Evolutionary conservation across 1,140 invertebrate genomes (phyloP), one percentile per base, ranked within the genome.

Genomic region (Yoshiicerus persimilis): DNA sequence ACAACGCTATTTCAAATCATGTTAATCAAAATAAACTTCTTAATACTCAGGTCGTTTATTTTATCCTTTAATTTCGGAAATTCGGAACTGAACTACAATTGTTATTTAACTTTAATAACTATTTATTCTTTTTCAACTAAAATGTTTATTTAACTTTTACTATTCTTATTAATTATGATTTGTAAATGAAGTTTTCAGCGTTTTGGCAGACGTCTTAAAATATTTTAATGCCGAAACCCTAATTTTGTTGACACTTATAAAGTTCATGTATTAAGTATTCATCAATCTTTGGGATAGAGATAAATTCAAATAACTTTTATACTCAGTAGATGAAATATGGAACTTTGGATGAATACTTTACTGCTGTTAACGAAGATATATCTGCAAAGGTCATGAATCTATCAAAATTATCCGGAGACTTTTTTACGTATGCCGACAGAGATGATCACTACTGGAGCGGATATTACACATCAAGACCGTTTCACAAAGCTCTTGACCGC

Each of bases 371-470:
- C 88, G 93, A 94, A 66, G 95, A 96, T 86, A 93, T 94, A 36
- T 93, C 85, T 23, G 62, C 92, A 47, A 83, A 93, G 8, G 92
- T 93, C 0, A 93, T 95, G 56, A 90, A 56, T 87, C 75, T 87
- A 90, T 97, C 97, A 0, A 95, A 95, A 10, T 93, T 99, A 0
- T 96, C 96, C 27, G 99, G 99, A 0, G 99, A 99, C 92, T 99
- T 99, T 92, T 99, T 99, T 92, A 99, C 98, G 0, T 99, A 99
- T 93, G 96, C 99, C 0, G 98, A 99, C 92, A 93, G 97, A 62
- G 96, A 97, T 92, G 96, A 99, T 93, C 97, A 99, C 93, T 99
- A 99, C 92, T 99, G 98, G 98, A 99, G 97, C 92, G 99, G 98
- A 3, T 99, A 99, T 92, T 99, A 95, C 92, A 99, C 98, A 0